Base-by-base conservation (phyloP, 2,113 vertebrate species). In the Dipodomys merriami region DNA sequence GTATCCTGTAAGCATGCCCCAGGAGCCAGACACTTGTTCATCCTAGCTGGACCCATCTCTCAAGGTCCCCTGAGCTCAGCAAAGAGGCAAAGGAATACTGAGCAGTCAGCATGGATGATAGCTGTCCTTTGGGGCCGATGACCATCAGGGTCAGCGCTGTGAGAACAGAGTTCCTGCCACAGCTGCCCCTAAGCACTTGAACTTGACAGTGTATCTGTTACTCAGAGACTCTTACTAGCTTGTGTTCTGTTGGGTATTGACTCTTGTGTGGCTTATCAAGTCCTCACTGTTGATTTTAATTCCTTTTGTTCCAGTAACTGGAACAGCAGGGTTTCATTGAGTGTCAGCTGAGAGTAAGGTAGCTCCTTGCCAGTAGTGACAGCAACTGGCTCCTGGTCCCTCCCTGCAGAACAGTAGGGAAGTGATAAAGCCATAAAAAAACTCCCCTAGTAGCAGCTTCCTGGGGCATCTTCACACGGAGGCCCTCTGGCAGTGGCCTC, bases 401-500 rank as follows among this genome's bases (percentile, higher is more conserved):
- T 68, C 8, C 71, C 57, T 22, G 4, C 49, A 67, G 12, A 35
- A 60, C 60, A 12, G 4, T 33, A 25, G 30, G 27, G 20, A 23
- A 69, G 7, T 0, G 0, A 1, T 25, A 13, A 35, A 44, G 16
- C 68, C 39, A 10, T 23, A 7, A 60, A n/a, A 33, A 30, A 25
- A 5, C 53, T 39, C 35, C 27, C 30, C 44, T 13, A 25, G 35
- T 25, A 0, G 35, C 19, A 15, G 20, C 72, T 53, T 39, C 12
- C 46, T 71, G 4, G 44, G 67, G 44, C 15, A 4, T 30, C 27
- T 46, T 84, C 12, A 0, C 0, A 0, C 44, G 16, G 83, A 22
- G 33, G 62, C n/a, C 10, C 9, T 29, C 12, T 5, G 62, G 65
- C 2, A 0, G 76, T 67, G 65, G 22, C 73, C 1, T 0, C 20